Conservation (phyloP, 2,113 vertebrate genomes). For the Centrocercus urophasianus region DNA sequence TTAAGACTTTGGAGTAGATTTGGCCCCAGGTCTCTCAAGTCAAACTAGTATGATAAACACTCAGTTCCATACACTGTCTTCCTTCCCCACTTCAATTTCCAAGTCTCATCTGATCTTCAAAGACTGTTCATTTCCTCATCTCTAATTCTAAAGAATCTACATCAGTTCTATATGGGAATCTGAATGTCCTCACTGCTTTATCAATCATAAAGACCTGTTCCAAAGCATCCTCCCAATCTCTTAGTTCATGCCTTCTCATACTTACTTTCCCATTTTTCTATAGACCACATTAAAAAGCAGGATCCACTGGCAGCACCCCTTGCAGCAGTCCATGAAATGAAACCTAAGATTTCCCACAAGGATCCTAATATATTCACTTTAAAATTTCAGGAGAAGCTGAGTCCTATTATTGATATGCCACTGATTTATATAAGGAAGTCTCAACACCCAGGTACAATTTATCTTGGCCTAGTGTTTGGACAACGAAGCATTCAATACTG, state of each 20-base stretch:
- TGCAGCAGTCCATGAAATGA: constrained; percentile 35
- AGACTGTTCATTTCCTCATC: background rate
- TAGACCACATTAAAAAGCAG: constrained; percentile 24
- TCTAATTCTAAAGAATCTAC: background rate
- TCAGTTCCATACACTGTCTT: background rate
- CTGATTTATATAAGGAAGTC: constrained; percentile 75
- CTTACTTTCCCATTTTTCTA: constrained; percentile 39
- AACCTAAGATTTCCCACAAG: constrained; percentile 50
- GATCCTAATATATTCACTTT: constrained; percentile 52
- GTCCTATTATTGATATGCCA: constrained; percentile 74
- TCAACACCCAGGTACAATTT: constrained; percentile 72
- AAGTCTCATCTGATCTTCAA: background rate
- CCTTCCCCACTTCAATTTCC: background rate
- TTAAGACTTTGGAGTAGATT: background rate
- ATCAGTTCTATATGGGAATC: background rate
- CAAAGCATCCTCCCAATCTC: background rate
- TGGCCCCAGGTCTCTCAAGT: background rate
- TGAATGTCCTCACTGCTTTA: background rate
- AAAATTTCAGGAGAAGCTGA: constrained; percentile 45
- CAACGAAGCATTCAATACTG: constrained; percentile 76
- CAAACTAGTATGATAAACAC: background rate
- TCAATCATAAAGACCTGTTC: background rate
- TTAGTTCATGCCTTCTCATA: background rate
- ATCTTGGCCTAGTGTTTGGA: constrained; percentile 73
- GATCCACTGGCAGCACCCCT: background rate